A percentile compares a stretch with the other conserved stretches of the same genome.
Evolutionary conservation across 2,113 vertebrate genomes (phyloP).

Genomic region (Brachyhypopomus gauderio): DNA sequence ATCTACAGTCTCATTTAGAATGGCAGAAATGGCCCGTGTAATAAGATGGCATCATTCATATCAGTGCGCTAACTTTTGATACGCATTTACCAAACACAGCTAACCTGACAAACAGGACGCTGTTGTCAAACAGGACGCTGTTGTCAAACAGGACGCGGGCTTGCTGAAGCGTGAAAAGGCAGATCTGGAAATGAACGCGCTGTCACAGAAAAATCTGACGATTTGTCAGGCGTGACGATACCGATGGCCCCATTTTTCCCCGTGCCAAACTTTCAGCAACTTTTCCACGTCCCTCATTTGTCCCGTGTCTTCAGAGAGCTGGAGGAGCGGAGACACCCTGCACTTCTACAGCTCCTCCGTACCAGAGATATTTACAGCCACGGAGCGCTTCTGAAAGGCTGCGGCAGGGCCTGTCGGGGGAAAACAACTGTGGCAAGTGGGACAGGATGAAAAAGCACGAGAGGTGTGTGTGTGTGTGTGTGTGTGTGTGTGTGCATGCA

Average conservation of each 20-base stretch:
- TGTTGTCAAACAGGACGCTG: too few relatives aligned
- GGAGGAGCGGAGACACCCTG: slow-evolving; percentile 58
- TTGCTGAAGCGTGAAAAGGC: not conserved
- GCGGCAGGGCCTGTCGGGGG: slow-evolving; percentile 45
- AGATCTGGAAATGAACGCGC: slow-evolving; percentile 44
- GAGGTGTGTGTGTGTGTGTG: too few relatives aligned
- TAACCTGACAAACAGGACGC: slow-evolving; percentile 10
- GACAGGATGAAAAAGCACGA: slow-evolving; percentile 23
- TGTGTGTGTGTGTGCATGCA: slow-evolving; percentile 28
- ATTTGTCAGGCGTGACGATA: slow-evolving; percentile 58
- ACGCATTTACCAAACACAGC: slow-evolving; percentile 17
- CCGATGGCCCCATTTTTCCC: slow-evolving; percentile 50
- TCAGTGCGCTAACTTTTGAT: slow-evolving; percentile 16
- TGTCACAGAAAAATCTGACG: slow-evolving; percentile 57
- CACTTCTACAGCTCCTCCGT: slow-evolving; percentile 39
- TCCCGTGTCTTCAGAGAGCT: slow-evolving; percentile 59
- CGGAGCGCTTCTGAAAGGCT: slow-evolving; percentile 47
- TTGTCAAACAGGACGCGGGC: slow-evolving; percentile 1
- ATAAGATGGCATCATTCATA: slow-evolving; percentile 2
- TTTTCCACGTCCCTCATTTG: slow-evolving; percentile 56
- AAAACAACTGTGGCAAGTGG: slow-evolving; percentile 50
- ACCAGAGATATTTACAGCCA: slow-evolving; percentile 54
- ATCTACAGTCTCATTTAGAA: not conserved
- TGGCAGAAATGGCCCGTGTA: slow-evolving; percentile 27
- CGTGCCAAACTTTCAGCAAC: slow-evolving; percentile 55